Percentiles rank a stretch among this genome's conserved stretches.
These are phyloP conservation scores for Echinometra lucunter DNA, from an alignment of 53 echinoderm and acorn worm species.

Conservation along the genomic window DNA sequence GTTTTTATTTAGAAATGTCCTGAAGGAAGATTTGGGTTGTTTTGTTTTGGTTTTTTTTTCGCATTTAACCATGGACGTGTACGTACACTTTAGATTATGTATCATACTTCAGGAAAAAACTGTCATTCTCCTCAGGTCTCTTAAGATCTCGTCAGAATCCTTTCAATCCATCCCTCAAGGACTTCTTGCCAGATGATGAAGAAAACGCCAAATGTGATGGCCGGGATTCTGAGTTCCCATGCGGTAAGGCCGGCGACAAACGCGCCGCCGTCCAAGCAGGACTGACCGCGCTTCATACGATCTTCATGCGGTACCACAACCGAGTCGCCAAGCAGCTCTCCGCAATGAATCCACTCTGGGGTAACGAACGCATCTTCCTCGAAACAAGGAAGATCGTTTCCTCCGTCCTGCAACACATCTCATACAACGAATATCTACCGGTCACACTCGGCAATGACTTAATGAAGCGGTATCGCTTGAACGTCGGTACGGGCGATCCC, in stretches of 20 bases:
- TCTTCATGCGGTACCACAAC: constrained; percentile 83
- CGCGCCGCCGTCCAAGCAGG: constrained; percentile 89
- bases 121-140: constrained; percentile 23
- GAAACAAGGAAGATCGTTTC: constrained; percentile 81
- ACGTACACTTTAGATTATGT: not conserved
- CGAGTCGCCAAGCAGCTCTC: constrained; percentile 70
- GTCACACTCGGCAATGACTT: constrained; percentile 71
- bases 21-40: no score
- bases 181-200: constrained; percentile 69
- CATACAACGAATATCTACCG: constrained; percentile 90
- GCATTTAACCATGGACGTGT: no score
- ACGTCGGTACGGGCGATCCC: constrained; percentile 19
- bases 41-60: no score
- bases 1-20: no score
- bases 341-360: constrained; percentile 78
- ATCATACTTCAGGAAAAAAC: not conserved
- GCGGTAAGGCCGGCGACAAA: constrained; percentile 83
- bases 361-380: constrained; percentile 73
- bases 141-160: constrained; percentile 69
- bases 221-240: constrained; percentile 52
- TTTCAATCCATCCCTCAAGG: constrained; percentile 56
- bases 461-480: constrained; percentile 33
- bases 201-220: constrained; percentile 58
- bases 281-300: constrained; percentile 81
- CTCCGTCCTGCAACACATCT: constrained; percentile 83